These are phyloP conservation scores for Megaleporinus macrocephalus DNA, from an alignment of 2,113 vertebrate genomes.

Conservation along the genomic window DNA sequence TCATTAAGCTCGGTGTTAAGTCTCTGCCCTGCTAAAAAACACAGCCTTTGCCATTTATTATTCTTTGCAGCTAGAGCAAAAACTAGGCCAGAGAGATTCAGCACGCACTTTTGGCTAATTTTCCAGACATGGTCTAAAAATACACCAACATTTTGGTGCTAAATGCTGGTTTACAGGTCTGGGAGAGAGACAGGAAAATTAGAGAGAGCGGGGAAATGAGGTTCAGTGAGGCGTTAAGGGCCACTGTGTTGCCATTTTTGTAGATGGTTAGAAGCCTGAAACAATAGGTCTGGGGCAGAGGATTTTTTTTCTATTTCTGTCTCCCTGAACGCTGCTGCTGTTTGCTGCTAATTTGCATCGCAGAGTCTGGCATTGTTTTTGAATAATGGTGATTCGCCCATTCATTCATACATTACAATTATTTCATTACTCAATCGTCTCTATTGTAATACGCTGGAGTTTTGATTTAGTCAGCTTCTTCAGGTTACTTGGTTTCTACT, in stretches of 20 bases:
- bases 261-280: slow-evolving; percentile 26
- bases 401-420: slow-evolving; percentile 32
- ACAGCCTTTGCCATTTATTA: slow-evolving; percentile 18
- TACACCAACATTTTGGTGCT: slow-evolving; percentile 42
- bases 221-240: slow-evolving; percentile 39
- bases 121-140: slow-evolving; percentile 39
- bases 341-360: slow-evolving; percentile 37
- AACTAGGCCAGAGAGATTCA: slow-evolving; percentile 20
- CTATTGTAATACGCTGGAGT: not conserved
- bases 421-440: slow-evolving; percentile 5
- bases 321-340: slow-evolving; percentile 12
- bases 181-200: slow-evolving; percentile 28
- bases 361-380: slow-evolving; percentile 18
- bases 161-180: slow-evolving; percentile 33
- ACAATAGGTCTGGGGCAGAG: slow-evolving; percentile 17
- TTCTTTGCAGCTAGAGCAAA: slow-evolving; percentile 29
- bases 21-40: slow-evolving; percentile 2
- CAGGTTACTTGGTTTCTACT: not conserved
- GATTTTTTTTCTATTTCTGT: slow-evolving; percentile 21
- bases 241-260: slow-evolving; percentile 32
- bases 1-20: slow-evolving; percentile 39
- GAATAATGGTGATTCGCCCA: slow-evolving; percentile 9
- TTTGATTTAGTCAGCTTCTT: not conserved
- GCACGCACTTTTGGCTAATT: slow-evolving; percentile 13
- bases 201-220: slow-evolving; percentile 29